Conservation (phyloP, 2,888 invertebrate genomes). For the Ariolimax columbianus region DNA sequence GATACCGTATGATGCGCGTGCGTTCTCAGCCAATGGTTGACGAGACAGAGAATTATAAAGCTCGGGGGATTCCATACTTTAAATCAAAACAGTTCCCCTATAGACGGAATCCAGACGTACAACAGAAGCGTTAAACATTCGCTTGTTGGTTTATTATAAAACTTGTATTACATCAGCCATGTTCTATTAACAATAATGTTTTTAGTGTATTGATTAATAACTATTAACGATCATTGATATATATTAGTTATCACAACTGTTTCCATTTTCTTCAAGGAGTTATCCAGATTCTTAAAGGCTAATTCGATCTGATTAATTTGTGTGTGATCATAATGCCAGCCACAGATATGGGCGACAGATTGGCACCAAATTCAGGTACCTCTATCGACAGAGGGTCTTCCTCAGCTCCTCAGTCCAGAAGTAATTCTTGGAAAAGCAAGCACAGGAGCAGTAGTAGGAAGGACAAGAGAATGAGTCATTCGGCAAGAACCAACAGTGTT, state of each 20-base stretch:
- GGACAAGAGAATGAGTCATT: slow-evolving; percentile 22
- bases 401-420: slow-evolving; percentile 36
- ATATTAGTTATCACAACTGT: too few relatives aligned
- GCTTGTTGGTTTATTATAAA: not conserved
- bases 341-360: not conserved
- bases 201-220: too few relatives aligned
- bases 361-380: not conserved
- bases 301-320: not conserved
- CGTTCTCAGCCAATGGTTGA: not conserved
- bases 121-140: not conserved
- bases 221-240: too few relatives aligned
- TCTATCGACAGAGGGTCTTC: not conserved
- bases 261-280: too few relatives aligned
- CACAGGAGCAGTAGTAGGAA: slow-evolving; percentile 27
- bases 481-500: slow-evolving; percentile 31
- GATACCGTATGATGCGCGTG: slow-evolving; percentile 3
- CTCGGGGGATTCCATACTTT: not conserved
- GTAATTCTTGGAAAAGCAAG: slow-evolving; percentile 32
- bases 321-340: not conserved
- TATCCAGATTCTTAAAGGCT: not conserved
- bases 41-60: not conserved
- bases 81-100: not conserved
- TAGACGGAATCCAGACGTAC: not conserved
- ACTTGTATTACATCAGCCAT: not conserved
- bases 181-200: too few relatives aligned